Evolutionary conservation across 1,140 invertebrate species (phyloP).

Genomic region (Orchesella cincta): DNA sequence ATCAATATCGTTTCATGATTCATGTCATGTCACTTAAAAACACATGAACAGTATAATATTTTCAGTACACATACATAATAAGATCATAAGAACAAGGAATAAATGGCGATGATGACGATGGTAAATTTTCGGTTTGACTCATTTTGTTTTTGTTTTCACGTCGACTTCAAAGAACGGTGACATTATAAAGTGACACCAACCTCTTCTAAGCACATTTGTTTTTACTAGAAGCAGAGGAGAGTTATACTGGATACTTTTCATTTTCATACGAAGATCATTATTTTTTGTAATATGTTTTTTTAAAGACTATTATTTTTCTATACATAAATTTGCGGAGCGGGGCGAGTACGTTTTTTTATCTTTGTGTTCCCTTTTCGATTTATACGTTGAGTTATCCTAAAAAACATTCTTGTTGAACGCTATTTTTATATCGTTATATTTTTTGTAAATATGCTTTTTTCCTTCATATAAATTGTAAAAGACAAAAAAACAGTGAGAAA

Average conservation of each 20-base stretch:
- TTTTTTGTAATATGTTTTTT: not conserved
- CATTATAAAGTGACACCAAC: too few species aligned
- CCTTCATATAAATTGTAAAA: constrained; percentile 19
- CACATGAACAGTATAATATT: not conserved
- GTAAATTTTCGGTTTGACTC: too few species aligned
- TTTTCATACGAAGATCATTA: not conserved
- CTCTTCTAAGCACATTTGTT: too few species aligned
- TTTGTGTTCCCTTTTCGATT: constrained; percentile 19
- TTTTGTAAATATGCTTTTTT: not conserved
- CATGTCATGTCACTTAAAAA: not conserved
- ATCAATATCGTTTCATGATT: not conserved
- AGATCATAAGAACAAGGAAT: constrained; percentile 18
- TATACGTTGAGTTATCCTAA: not conserved
- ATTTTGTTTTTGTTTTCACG: too few species aligned
- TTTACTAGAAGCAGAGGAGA: too few species aligned
- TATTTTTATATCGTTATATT: not conserved
- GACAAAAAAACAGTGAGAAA: constrained; percentile 28
- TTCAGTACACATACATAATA: not conserved
- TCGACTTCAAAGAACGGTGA: too few species aligned
- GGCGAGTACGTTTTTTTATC: not conserved
- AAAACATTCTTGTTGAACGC: not conserved
- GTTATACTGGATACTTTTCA: too few species aligned
- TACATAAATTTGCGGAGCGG: not conserved
- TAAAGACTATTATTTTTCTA: not conserved
- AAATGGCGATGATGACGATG: constrained; percentile 22